Base-by-base conservation (phyloP, 2,797 vertebrate species). In the Antrozous pallidus region DNA sequence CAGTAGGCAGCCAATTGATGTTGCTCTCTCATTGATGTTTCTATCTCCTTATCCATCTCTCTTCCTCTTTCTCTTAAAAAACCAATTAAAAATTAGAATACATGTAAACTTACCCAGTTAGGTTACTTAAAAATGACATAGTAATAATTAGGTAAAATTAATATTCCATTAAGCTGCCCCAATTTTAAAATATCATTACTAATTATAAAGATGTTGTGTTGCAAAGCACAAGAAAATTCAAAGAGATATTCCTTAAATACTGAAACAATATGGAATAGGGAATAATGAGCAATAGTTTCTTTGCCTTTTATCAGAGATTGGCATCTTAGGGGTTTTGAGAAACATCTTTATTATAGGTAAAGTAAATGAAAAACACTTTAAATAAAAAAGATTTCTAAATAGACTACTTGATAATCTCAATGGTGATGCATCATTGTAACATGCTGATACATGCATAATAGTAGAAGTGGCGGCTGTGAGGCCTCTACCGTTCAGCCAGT, bases 121-220 rank as follows among this genome's bases (percentile, higher is more conserved):
- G 67, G n/a, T 91, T 91, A 70, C 67, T 95, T 94, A 87, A 95
- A 69, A 38, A 14, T 28, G 69, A 82, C 22, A 31, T 22, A 88
- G 65, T 93, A 79, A 79, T 94, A 91, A 67, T 61, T 79, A 49
- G 36, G 81, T 84, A 74, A 95, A 84, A 88, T 70, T n/a, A 83
- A 49, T 91, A 75, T 2, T 83, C 79, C 14, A 38, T 61, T 54
- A 80, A 91, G n/a, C 56, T 58, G 47, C 9, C 17, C 8, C 6
- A 88, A 79, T 80, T 95, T 91, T 26, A 75, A 90, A 63, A 85
- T 31, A 49, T 84, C 51, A 47, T 8, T 54, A 40, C 56, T 90
- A 78, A 77, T 95, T 84, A 91, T 67, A 69, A 93, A 94, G 61
- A 70, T 54, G 16, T 45, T 91, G 31, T 31, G 2, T 74, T 84